phyloP scores from a whole-genome alignment of 2,113 vertebrate species.

The Panurus biarmicus region DNA sequence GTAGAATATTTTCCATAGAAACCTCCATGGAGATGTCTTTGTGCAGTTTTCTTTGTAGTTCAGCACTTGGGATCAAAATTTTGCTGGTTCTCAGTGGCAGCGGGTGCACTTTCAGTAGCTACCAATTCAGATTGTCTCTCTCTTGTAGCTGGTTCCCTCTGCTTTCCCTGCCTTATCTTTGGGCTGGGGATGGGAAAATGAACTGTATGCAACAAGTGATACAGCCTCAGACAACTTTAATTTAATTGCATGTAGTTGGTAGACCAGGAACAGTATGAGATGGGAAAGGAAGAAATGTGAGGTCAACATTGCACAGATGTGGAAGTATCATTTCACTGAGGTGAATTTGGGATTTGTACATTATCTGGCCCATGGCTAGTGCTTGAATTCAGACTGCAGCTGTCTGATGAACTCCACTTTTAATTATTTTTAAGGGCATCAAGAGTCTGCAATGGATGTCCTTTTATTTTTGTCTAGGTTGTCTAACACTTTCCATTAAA shows the following conservation, averaged over 20 bases:
- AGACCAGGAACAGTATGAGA: neutral
- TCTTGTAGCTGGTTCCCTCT: neutral
- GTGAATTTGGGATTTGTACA: neutral
- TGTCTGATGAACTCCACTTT: neutral
- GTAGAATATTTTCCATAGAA: neutral
- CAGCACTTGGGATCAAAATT: neutral
- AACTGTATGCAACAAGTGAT: neutral
- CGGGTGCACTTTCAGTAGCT: neutral
- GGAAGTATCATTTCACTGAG: neutral
- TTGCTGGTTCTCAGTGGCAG: neutral
- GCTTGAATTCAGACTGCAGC: neutral
- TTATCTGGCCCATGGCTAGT: neutral
- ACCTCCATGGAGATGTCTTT: neutral
- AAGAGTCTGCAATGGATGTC: neutral
- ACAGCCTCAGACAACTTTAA: neutral
- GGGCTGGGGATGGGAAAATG: fast-evolving
- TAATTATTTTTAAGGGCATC: slow-evolving; percentile 9
- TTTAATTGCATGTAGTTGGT: neutral
- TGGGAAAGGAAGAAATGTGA: neutral
- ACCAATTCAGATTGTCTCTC: neutral
- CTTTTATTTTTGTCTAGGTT: neutral
- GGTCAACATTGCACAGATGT: neutral
- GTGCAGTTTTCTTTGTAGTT: neutral
- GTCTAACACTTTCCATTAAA: neutral
- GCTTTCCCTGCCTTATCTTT: neutral